A percentile compares a stretch with the other conserved stretches of the same genome.
These are phyloP conservation scores for Aplochiton taeniatus DNA, from an alignment of 2,797 vertebrate genomes.

Conservation along the genomic window DNA sequence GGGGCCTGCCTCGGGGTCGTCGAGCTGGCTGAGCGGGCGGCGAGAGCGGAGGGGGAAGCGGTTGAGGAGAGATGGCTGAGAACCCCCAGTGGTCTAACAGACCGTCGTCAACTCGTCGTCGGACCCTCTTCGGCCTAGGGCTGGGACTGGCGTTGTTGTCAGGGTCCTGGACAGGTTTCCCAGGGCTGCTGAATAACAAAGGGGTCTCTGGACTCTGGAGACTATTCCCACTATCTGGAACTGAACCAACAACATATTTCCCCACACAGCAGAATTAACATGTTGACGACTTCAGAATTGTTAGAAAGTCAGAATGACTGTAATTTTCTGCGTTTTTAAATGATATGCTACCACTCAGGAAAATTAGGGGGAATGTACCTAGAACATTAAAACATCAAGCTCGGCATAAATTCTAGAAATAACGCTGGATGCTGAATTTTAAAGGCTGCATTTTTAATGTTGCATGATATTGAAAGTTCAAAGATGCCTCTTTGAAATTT, in stretches of 20 bases:
- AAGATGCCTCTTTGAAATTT: no score
- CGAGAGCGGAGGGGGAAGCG: slow-evolving; percentile 35
- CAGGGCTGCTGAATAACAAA: slow-evolving; percentile 37
- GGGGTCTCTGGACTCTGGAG: slow-evolving; percentile 44
- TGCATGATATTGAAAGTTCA: no score
- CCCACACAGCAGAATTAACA: no score
- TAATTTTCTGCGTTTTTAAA: slow-evolving; percentile 19
- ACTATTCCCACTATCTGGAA: slow-evolving; percentile 57
- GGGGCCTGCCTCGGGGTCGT: slow-evolving; percentile 84
- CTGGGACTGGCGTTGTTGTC: slow-evolving; percentile 52
- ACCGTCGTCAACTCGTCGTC: slow-evolving; percentile 79
- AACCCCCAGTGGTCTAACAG: slow-evolving; percentile 81
- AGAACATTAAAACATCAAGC: background rate
- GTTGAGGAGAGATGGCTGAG: slow-evolving; percentile 65
- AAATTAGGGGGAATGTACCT: slow-evolving; percentile 22
- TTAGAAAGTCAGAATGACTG: no score
- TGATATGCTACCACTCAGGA: background rate
- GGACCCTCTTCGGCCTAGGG: slow-evolving; percentile 76
- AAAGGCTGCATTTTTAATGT: no score
- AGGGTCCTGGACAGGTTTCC: slow-evolving; percentile 52
- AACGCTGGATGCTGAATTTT: no score
- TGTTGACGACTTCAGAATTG: no score
- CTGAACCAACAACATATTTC: slow-evolving; percentile 9
- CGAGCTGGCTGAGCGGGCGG: slow-evolving; percentile 55
- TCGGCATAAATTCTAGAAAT: background rate